Base-by-base conservation (phyloP, 2,797 vertebrate species). In the Enteromius afrohamiltoni region DNA sequence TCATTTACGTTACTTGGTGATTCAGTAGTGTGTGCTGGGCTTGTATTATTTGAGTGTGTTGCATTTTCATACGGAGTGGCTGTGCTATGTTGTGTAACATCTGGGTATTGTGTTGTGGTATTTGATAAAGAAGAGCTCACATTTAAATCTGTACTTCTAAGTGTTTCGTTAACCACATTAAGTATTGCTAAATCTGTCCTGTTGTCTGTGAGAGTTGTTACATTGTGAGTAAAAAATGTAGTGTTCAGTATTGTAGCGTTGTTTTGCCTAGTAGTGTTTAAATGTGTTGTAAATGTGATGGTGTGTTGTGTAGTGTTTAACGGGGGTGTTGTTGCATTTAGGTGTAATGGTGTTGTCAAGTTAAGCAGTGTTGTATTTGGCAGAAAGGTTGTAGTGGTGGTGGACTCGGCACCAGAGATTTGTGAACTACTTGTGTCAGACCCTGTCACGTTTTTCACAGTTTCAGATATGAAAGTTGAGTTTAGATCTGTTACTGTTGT, bases 1-100 rank as follows among this genome's bases (percentile, higher is more conserved):
- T 49, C 31, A 53, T 53, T 40, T 69, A 53, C 34, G 7, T 80
- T 79, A 29, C 9, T 62, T 62, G 74, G 62, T 77, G 83, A 31
- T 17, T 16, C 19, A 73, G 82, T 69, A 76, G 77, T 42, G 17
- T 73, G 26, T 3, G 21, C 0, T 51, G 29, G 31, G 65, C 26
- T 40, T 81, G 45, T 75, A 74, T 51, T 77, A 26, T 14, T 29
- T 34, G 47, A 1, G 3, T 2, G 19, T 17, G 75, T 81, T 55
- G 71, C 19, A 23, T 47, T 77, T 23, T 21, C 26, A 4, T n/a
- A 29, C 6, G 6, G 13, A 37, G 47, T 51, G 31, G 45, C 26
- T 79, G 64, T 26, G 47, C 23, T 79, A 51, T 26, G 40, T 40
- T 68, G 47, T 37, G 21, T 34, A 37, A 11, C 26, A 17, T 10